phyloP scores from a whole-genome alignment of 2,888 invertebrate species.

The Diloba caeruleocephala region DNA sequence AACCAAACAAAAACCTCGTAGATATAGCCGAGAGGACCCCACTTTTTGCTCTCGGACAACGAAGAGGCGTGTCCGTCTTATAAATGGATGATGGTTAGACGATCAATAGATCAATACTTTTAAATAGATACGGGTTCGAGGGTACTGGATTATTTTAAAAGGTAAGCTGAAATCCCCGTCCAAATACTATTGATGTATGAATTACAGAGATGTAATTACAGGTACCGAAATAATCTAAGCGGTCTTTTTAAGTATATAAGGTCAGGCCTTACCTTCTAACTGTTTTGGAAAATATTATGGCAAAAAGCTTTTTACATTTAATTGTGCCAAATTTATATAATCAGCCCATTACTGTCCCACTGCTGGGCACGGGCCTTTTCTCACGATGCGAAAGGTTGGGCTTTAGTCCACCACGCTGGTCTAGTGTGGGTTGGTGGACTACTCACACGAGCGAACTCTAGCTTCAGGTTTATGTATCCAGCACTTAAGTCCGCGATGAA shows the following conservation, averaged over 20 bases:
- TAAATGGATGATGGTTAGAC: conserved; percentile 29
- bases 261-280: no score
- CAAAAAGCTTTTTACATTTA: no score
- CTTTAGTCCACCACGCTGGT: no score
- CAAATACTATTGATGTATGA: conserved; percentile 31
- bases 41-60: conserved; percentile 63
- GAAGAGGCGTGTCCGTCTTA: conserved; percentile 60
- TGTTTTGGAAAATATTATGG: conserved; percentile 15
- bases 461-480: no score
- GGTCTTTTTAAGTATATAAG: conserved; percentile 34
- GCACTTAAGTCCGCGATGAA: no score
- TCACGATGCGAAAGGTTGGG: no score
- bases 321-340: no score
- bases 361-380: no score
- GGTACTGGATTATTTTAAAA: conserved; percentile 46
- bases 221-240: conserved; percentile 33
- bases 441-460: no score
- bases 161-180: conserved; percentile 26
- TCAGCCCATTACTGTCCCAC: no score
- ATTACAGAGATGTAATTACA: conserved; percentile 36
- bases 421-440: no score
- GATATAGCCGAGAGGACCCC: conserved; percentile 22
- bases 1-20: conserved; percentile 42
- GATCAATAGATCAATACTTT: conserved; percentile 47
- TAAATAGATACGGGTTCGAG: conserved; percentile 35